Evolutionary conservation across 2,888 invertebrate genomes (phyloP).

Genomic region (Nephrocerus scutellatus): DNA sequence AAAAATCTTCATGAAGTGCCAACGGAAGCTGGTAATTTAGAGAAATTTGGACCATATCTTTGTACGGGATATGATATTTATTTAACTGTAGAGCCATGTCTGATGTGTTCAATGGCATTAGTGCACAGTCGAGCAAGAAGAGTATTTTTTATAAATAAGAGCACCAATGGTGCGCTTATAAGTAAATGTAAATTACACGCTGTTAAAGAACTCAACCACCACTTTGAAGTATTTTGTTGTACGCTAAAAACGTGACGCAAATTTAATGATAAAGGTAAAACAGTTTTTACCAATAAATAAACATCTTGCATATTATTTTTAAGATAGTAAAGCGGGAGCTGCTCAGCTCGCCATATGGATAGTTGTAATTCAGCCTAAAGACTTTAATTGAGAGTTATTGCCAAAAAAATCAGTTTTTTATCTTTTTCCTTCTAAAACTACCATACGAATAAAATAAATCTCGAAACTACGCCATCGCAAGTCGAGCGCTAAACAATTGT

Average conservation of each 20-base stretch:
- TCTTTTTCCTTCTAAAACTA: too few species aligned
- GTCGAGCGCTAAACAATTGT: too few species aligned
- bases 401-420: too few species aligned
- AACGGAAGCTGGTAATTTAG: conserved; percentile 37
- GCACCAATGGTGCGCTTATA: conserved; percentile 61
- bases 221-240: conserved; percentile 71
- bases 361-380: too few species aligned
- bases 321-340: too few species aligned
- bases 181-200: conserved; percentile 69
- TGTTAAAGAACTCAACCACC: conserved; percentile 77
- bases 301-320: too few species aligned
- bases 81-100: conserved; percentile 77
- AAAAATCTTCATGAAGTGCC: conserved; percentile 9
- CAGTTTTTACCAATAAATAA: too few species aligned
- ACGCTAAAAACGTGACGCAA: conserved; percentile 16
- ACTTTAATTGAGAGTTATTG: too few species aligned
- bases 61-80: conserved; percentile 86
- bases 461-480: too few species aligned
- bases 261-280: too few species aligned
- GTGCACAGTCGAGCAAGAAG: conserved; percentile 80
- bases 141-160: conserved; percentile 66
- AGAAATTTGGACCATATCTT: conserved; percentile 60
- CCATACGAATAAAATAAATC: too few species aligned
- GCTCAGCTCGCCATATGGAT: too few species aligned
- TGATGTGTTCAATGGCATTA: conserved; percentile 93